A percentile compares a stretch with the other conserved stretches of the same genome.
phyloP scores from a whole-genome alignment of 2,113 vertebrate species.

The Indicator indicator region DNA sequence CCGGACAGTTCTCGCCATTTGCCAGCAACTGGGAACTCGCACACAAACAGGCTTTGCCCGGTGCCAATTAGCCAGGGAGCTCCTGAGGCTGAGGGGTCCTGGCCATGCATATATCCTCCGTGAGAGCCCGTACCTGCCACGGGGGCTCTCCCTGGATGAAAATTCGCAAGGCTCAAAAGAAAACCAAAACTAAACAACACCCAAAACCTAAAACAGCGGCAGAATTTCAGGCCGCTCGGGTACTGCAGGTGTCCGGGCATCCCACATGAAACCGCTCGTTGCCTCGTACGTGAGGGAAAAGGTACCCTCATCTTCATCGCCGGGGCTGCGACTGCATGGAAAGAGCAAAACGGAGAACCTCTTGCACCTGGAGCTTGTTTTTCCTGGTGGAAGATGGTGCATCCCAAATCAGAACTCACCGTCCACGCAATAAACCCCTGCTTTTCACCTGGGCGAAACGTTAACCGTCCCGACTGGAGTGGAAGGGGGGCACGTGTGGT shows the following conservation, averaged over 20 bases:
- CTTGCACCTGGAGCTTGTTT: not conserved
- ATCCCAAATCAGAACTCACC: not conserved
- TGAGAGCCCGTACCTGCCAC: not conserved
- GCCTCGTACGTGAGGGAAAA: not conserved
- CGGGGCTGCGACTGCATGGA: not conserved
- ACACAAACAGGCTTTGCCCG: not conserved
- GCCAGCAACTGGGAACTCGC: not conserved
- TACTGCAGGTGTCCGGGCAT: not conserved
- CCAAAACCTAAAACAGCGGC: not conserved
- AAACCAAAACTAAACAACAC: not conserved
- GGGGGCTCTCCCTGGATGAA: not conserved
- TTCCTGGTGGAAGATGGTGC: not conserved
- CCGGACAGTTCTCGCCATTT: not conserved
- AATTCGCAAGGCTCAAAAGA: not conserved
- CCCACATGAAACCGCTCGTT: not conserved
- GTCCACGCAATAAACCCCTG: fast-evolving
- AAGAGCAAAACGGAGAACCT: not conserved
- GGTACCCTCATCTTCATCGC: not conserved
- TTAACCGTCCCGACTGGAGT: not conserved
- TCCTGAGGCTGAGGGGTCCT: not conserved
- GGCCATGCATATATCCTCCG: fast-evolving
- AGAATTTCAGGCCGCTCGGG: not conserved
- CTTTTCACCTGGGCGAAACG: not conserved
- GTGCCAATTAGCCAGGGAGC: not conserved
- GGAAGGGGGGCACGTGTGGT: not conserved